Evolutionary conservation across 1,140 invertebrate species (phyloP).

Genomic region (Eciton burchellii): DNA sequence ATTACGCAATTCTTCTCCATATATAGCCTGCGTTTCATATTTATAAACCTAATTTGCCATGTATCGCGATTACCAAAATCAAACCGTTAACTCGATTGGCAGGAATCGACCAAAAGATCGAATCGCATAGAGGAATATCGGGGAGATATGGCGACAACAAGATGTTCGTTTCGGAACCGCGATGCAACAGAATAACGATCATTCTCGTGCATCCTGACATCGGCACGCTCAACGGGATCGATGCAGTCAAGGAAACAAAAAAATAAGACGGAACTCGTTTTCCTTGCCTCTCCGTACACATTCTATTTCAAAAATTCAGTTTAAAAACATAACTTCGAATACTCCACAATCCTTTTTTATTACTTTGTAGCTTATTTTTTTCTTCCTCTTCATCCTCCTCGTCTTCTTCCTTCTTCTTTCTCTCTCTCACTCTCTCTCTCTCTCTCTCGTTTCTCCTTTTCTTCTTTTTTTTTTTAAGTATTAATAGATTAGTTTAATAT

Average conservation of each 20-base stretch:
- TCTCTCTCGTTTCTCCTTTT: conserved; percentile 78
- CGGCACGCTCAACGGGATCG: not conserved
- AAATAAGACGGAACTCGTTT: conserved; percentile 72
- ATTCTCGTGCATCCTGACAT: too few species aligned
- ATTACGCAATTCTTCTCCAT: conserved; percentile 24
- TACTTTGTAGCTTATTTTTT: conserved; percentile 81
- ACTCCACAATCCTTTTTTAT: conserved; percentile 82
- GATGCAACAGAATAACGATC: not conserved
- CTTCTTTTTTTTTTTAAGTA: conserved; percentile 76
- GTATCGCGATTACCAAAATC: not conserved
- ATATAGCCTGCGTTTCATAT: too few species aligned
- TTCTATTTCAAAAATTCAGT: conserved; percentile 86
- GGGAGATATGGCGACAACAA: not conserved
- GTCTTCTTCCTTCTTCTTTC: conserved; percentile 71
- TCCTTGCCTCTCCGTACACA: conserved; percentile 83
- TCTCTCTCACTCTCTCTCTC: conserved; percentile 73
- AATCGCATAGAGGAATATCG: not conserved
- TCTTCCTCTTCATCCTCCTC: conserved; percentile 80
- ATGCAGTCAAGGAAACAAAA: conserved; percentile 45
- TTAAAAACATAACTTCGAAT: conserved; percentile 85
- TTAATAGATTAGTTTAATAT: conserved; percentile 83
- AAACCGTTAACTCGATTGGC: not conserved
- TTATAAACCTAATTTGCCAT: too few species aligned
- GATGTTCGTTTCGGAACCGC: too few species aligned
- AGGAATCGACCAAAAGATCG: not conserved